Percentiles rank a stretch among this genome's conserved stretches.
Evolutionary conservation across 2,113 vertebrate genomes (phyloP).

Genomic region (Bucco capensis): DNA sequence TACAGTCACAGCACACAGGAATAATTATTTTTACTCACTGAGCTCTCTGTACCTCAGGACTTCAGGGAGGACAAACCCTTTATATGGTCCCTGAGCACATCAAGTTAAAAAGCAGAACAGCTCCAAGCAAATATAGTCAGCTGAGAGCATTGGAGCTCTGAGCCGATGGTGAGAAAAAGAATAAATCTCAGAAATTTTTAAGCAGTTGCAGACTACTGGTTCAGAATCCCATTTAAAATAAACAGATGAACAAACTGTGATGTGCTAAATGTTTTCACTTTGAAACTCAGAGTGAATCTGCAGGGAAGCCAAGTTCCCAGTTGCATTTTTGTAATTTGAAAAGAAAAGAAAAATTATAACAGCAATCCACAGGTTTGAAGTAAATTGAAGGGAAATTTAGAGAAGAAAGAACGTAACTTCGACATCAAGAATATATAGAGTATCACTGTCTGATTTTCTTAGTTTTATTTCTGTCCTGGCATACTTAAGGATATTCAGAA

Average conservation of each 20-base stretch:
- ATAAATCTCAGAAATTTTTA: neutral
- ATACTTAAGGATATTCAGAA: neutral
- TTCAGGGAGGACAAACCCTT: neutral
- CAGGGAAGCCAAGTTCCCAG: neutral
- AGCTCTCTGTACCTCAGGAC: neutral
- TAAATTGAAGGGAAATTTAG: neutral
- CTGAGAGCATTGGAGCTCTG: neutral
- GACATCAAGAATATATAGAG: neutral
- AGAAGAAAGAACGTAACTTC: neutral
- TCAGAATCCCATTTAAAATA: neutral
- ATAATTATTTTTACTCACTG: neutral
- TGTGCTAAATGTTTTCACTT: neutral
- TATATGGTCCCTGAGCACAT: neutral
- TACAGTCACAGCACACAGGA: neutral
- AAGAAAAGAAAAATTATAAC: neutral
- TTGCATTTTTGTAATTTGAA: neutral
- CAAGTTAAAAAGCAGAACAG: neutral
- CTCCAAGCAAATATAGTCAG: neutral
- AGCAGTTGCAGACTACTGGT: neutral
- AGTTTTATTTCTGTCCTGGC: neutral
- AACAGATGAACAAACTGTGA: neutral
- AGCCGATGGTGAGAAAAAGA: neutral
- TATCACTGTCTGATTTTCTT: fast-evolving
- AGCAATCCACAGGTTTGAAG: neutral
- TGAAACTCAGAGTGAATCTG: neutral